phyloP scores from a whole-genome alignment of 2,113 vertebrate genomes.

The Chlorodrepanis virens region DNA sequence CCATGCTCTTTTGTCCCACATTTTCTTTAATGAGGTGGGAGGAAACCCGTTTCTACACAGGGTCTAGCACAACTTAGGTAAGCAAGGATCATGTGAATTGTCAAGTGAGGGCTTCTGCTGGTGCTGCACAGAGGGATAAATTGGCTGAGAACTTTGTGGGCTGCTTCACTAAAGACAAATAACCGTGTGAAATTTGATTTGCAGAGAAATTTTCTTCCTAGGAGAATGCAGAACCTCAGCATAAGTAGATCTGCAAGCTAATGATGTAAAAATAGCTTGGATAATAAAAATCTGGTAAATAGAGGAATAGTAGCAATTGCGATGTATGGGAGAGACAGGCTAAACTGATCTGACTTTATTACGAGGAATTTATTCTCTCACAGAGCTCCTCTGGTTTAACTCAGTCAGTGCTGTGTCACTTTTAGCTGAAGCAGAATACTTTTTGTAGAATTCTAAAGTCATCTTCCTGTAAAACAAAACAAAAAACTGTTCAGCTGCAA shows the following conservation, averaged over 20 bases:
- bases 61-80: background rate
- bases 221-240: background rate
- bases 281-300: conserved; percentile 13
- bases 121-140: background rate
- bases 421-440: background rate
- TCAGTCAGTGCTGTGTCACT: background rate
- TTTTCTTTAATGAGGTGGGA: background rate
- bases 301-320: background rate
- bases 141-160: background rate
- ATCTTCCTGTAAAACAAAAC: background rate
- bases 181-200: background rate
- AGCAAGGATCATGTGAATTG: background rate
- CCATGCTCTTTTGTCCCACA: background rate
- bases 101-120: background rate
- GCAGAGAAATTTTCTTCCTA: background rate
- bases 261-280: background rate
- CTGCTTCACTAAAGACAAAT: background rate
- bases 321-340: background rate
- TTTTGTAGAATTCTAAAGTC: background rate
- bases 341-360: background rate
- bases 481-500: background rate
- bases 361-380: background rate
- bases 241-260: conserved; percentile 18
- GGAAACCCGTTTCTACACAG: background rate
- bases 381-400: background rate